Evolutionary conservation across 2,888 invertebrate species (phyloP).

Genomic region (Sycophila texana): DNA sequence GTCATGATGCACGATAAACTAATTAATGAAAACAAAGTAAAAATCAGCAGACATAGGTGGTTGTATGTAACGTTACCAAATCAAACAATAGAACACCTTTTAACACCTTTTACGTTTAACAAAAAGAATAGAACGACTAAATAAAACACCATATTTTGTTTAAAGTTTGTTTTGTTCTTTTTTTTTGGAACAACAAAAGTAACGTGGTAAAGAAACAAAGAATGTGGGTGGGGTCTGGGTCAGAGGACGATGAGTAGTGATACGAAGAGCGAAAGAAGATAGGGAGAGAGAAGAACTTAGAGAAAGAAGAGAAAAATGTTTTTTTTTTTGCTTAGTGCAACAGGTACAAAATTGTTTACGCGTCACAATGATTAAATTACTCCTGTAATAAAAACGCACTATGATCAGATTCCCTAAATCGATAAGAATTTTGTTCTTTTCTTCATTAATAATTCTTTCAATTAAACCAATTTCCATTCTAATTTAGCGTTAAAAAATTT

Average conservation of each 20-base stretch:
- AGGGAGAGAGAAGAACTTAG: constrained; percentile 41
- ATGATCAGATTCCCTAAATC: no score
- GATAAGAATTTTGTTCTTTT: no score
- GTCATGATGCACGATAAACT: constrained; percentile 1
- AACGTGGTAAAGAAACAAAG: constrained; percentile 26
- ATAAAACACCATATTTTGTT: constrained; percentile 36
- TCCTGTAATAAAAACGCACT: no score
- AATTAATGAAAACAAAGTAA: constrained; percentile 17
- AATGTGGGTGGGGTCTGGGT: neutral
- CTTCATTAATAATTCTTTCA: no score
- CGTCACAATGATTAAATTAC: no score
- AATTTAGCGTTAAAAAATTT: no score
- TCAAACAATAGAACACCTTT: constrained; percentile 31
- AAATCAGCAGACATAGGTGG: constrained; percentile 20
- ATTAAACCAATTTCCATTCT: no score
- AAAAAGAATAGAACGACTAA: constrained; percentile 39
- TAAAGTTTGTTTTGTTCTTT: constrained; percentile 3
- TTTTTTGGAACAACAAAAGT: constrained; percentile 18
- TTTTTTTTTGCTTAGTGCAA: constrained; percentile 27
- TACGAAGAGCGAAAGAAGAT: constrained; percentile 37
- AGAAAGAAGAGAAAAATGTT: constrained; percentile 51
- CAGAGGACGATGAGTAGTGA: constrained; percentile 21
- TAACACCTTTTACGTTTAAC: constrained; percentile 37
- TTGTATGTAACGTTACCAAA: constrained; percentile 12
- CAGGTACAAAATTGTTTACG: no score